These are phyloP conservation scores for Salvelinus fontinalis DNA, from an alignment of 2,113 vertebrate species.

Conservation along the genomic window DNA sequence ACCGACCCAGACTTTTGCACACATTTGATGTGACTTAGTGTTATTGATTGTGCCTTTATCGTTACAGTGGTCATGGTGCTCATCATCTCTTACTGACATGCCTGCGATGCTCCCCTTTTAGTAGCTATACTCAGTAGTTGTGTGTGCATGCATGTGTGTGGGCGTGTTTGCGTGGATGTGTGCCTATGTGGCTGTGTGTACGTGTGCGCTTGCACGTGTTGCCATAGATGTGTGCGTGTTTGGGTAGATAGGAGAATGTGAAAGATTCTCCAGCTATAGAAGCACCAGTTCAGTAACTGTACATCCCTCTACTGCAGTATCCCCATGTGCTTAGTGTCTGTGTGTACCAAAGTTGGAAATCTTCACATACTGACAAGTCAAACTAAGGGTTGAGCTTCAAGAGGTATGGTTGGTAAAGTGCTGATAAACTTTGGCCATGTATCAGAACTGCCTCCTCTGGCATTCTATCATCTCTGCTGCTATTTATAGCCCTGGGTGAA, in stretches of 20 bases:
- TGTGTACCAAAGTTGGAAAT: slow-evolving; percentile 7
- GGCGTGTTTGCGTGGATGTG: slow-evolving; percentile 26
- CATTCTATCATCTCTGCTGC: slow-evolving; percentile 46
- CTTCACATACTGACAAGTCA: slow-evolving; percentile 28
- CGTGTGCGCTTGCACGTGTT: slow-evolving; percentile 39
- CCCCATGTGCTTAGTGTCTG: slow-evolving; percentile 17
- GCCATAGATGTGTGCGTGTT: slow-evolving; percentile 72
- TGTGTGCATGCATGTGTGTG: slow-evolving; percentile 19
- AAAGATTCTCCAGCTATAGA: slow-evolving; percentile 16
- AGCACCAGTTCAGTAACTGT: not conserved
- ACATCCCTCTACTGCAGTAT: slow-evolving; percentile 12
- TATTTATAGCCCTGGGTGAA: slow-evolving; percentile 63
- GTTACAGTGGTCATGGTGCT: slow-evolving; percentile 62
- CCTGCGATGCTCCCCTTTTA: slow-evolving; percentile 5
- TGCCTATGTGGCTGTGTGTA: slow-evolving; percentile 19
- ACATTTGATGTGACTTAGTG: slow-evolving; percentile 46
- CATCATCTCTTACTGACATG: slow-evolving; percentile 34
- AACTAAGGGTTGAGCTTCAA: slow-evolving; percentile 23
- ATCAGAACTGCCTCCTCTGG: slow-evolving; percentile 29
- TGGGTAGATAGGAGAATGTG: slow-evolving; percentile 1
- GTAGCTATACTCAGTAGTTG: slow-evolving; percentile 11
- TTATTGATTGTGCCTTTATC: slow-evolving; percentile 53
- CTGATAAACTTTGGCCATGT: slow-evolving; percentile 41
- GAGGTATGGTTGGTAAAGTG: slow-evolving; percentile 11
- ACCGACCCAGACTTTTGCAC: slow-evolving; percentile 69